These are phyloP conservation scores for Scolopax mira DNA, from an alignment of 2,113 vertebrate genomes.

Conservation along the genomic window DNA sequence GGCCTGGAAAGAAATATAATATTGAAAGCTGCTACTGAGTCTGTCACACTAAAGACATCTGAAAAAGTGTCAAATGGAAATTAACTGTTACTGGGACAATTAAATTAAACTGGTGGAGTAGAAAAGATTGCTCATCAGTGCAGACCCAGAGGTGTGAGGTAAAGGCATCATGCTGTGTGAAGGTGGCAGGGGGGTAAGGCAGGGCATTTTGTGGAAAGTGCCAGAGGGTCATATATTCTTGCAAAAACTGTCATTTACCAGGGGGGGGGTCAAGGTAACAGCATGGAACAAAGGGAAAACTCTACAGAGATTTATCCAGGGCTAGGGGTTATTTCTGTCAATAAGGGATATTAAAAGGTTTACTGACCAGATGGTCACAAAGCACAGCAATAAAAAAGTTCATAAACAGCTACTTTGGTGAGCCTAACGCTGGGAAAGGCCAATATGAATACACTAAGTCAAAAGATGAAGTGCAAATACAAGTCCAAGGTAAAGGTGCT, in stretches of 20 bases:
- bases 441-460: background rate
- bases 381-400: background rate
- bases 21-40: background rate
- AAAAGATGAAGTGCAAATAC: background rate
- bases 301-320: background rate
- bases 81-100: background rate
- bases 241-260: background rate
- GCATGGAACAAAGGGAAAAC: background rate
- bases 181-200: background rate
- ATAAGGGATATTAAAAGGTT: background rate
- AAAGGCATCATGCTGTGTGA: background rate
- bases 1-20: background rate
- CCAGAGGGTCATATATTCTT: background rate
- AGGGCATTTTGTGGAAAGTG: background rate
- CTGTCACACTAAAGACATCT: background rate
- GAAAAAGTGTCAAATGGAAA: background rate
- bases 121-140: background rate
- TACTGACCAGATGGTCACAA: background rate
- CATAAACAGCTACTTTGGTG: background rate
- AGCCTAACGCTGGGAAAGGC: background rate
- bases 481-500: background rate
- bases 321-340: background rate
- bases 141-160: background rate
- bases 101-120: background rate
- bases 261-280: background rate